Evolutionary conservation across 2,113 vertebrate genomes (phyloP), one percentile per base, ranked within the genome.

Genomic region (Neopipo cinnamomea): DNA sequence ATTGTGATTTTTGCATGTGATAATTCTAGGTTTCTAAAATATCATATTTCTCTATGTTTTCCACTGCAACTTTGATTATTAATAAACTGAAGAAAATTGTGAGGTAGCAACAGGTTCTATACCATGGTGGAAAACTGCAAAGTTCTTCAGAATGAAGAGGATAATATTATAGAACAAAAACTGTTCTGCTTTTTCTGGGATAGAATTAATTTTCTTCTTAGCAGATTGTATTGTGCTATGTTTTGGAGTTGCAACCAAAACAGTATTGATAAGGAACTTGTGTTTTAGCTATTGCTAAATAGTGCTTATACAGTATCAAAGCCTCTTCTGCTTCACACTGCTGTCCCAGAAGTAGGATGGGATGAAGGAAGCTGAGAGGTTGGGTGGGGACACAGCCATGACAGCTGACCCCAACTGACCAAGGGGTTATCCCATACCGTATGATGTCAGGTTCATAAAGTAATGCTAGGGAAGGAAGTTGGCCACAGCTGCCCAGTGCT

Each of bases 21-120:
- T 24, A 67, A 44, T 71, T 62, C 39, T 25, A 86, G 8, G 1
- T 41, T 85, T 78, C 11, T 82, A 66, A 85, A 85, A 14, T 12
- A 23, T 7, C 2, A 19, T 11, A 14, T 7, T n/a, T 80, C 2
- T 35, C 9, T 37, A 2, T 19, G 4, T 49, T 59, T 91, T 68
- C 21, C 35, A 28, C 30, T 62, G 10, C 2, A 83, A 35, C 21
- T 66, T n/a, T 0, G 0, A 30, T 83, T 75, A 33, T 53, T 27
- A 44, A 8, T 25, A 56, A 75, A 39, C 16, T 33, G 14, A 70
- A 11, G 11, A 53, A 83, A 91, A 66, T 12, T 46, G 44, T 24
- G 4, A 55, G 19, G 21, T 39, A 66, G 2, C 13, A 79, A 5
- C 19, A 71, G 18, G 2, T 47, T 11, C 11, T n/a, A 31, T 5